A percentile compares a stretch with the other conserved stretches of the same genome.
phyloP scores from a whole-genome alignment of 35 echinoderm and acorn worm species.

The Holothuria glaberrima region DNA sequence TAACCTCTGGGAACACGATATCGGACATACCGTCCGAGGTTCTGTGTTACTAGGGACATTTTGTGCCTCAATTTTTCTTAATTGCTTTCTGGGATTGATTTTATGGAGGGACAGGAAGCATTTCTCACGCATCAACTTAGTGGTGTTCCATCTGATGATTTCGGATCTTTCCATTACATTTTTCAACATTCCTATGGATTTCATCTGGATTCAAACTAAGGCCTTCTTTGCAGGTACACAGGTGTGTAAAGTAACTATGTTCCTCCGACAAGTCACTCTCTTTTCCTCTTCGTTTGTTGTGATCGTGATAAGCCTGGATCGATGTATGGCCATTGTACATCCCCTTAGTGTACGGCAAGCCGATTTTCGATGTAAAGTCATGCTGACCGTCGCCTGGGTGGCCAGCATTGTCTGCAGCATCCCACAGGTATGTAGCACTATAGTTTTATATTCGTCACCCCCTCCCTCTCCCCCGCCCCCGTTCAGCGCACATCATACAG shows the following conservation, averaged over 20 bases:
- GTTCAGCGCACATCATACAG: no score
- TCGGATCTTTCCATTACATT: conserved; percentile 75
- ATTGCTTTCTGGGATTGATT: conserved; percentile 54
- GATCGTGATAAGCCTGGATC: conserved; percentile 91
- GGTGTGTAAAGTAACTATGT: conserved; percentile 75
- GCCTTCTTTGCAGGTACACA: conserved; percentile 67
- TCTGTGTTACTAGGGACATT: background rate
- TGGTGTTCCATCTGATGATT: conserved; percentile 72
- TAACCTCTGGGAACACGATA: conserved; percentile 17
- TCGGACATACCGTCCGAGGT: background rate
- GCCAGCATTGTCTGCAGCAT: conserved; percentile 65
- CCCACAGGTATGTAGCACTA: conserved; percentile 70
- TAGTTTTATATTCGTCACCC: no score
- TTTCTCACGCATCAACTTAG: conserved; percentile 79
- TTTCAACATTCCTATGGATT: conserved; percentile 71
- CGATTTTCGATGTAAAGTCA: conserved; percentile 83
- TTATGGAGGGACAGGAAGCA: conserved; percentile 58
- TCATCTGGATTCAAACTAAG: conserved; percentile 61
- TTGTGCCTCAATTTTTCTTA: conserved; percentile 54
- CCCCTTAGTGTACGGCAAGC: conserved; percentile 82
- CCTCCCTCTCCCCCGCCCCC: no score
- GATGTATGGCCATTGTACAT: conserved; percentile 85
- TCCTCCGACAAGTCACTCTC: conserved; percentile 55
- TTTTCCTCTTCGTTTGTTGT: conserved; percentile 80
- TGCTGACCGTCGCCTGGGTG: conserved; percentile 80